Percentiles rank a stretch among this genome's conserved stretches.
Conservation (phyloP, 1,140 invertebrate genomes). For the Portunus trituberculatus region DNA sequence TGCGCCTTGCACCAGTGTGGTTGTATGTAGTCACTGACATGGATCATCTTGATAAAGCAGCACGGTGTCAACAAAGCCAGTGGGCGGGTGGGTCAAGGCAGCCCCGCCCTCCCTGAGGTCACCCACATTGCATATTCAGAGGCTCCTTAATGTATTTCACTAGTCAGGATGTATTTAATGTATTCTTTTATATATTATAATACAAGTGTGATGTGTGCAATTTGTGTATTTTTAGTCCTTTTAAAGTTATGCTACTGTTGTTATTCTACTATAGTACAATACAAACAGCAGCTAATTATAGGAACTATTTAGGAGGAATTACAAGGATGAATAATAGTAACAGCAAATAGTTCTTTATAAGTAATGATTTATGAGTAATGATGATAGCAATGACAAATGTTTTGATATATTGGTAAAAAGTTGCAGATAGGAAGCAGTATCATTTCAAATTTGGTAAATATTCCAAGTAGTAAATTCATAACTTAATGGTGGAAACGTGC, state of each 20-base stretch:
- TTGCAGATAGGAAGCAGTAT: background rate
- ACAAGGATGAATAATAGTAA: background rate
- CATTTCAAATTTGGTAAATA: too few species aligned
- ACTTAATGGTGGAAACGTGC: too few species aligned
- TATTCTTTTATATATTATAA: conserved; percentile 75
- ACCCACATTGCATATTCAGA: conserved; percentile 71
- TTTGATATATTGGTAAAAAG: background rate
- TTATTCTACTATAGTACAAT: too few species aligned
- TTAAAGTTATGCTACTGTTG: background rate
- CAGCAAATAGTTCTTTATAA: background rate
- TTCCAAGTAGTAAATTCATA: too few species aligned
- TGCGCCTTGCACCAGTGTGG: background rate
- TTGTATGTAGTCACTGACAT: background rate
- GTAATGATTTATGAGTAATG: background rate
- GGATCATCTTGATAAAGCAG: background rate
- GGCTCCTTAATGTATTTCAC: conserved; percentile 76
- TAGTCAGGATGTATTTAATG: conserved; percentile 76
- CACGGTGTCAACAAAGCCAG: background rate
- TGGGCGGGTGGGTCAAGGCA: background rate
- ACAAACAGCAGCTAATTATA: background rate
- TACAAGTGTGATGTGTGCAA: conserved; percentile 74
- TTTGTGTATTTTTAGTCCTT: conserved; percentile 46
- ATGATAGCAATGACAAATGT: background rate
- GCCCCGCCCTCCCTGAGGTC: conserved; percentile 49
- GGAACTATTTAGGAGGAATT: background rate